These are phyloP conservation scores for Idaea straminata DNA, from an alignment of 2,888 invertebrate genomes.

Conservation along the genomic window DNA sequence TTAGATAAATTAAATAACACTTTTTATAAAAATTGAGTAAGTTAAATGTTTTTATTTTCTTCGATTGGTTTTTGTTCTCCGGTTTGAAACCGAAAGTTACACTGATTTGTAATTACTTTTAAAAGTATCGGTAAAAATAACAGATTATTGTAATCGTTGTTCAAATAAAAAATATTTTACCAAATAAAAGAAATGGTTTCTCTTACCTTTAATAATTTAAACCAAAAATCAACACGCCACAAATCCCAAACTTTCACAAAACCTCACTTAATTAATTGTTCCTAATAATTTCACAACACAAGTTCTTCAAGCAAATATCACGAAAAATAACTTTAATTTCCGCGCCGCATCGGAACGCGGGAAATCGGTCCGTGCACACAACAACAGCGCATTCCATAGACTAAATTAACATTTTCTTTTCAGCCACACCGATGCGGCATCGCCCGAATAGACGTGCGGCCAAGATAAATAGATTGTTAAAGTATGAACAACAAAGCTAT, in stretches of 20 bases:
- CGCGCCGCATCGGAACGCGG: conserved; percentile 23
- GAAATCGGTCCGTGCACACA: conserved; percentile 27
- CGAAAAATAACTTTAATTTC: conserved; percentile 16
- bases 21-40: too few species aligned
- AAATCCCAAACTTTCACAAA: background rate
- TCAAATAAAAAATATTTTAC: too few species aligned
- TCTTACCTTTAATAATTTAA: background rate
- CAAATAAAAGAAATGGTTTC: background rate
- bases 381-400: conserved; percentile 28
- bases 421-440: conserved; percentile 18
- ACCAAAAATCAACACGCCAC: background rate
- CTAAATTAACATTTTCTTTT: conserved; percentile 32
- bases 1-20: too few species aligned
- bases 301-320: background rate
- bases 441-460: conserved; percentile 14
- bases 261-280: background rate
- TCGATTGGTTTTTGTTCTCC: too few species aligned
- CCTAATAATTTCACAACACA: background rate
- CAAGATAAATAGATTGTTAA: conserved; percentile 41
- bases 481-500: conserved; percentile 36
- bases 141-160: too few species aligned
- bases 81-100: too few species aligned
- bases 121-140: too few species aligned
- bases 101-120: too few species aligned
- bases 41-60: too few species aligned